Evolutionary conservation across 1,140 invertebrate genomes (phyloP).

Genomic region (Gonatopus flavifemur): DNA sequence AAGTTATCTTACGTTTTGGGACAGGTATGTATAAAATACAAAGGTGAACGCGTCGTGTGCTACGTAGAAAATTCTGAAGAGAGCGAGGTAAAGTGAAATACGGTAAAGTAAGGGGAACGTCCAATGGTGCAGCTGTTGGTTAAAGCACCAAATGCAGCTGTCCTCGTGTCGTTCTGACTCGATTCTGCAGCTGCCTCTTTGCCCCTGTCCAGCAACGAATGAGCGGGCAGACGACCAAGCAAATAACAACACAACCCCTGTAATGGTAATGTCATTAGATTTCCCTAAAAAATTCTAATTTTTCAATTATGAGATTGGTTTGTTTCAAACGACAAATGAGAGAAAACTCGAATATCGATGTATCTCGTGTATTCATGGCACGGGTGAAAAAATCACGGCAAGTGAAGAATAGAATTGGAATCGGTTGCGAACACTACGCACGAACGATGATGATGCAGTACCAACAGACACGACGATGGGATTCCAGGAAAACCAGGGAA

Average conservation of each 20-base stretch:
- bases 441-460: no score
- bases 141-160: constrained; percentile 50
- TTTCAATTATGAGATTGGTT: no score
- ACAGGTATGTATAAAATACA: no score
- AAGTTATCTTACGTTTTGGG: no score
- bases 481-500: constrained; percentile 22
- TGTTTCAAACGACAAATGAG: no score
- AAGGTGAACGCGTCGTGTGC: no score
- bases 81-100: neutral
- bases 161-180: constrained; percentile 23
- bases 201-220: constrained; percentile 12
- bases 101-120: constrained; percentile 6
- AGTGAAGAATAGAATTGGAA: no score
- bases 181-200: constrained; percentile 41
- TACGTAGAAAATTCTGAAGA: constrained; percentile 7
- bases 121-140: constrained; percentile 48
- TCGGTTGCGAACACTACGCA: constrained; percentile 3
- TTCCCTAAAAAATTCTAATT: no score
- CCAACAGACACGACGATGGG: neutral
- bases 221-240: neutral
- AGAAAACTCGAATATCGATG: no score
- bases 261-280: no score
- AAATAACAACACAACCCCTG: constrained; percentile 39
- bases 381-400: no score
- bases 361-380: no score